Percentiles rank a stretch among this genome's conserved stretches.
These are phyloP conservation scores for Diadema setosum DNA, from an alignment of 35 echinoderm and acorn worm genomes.

Conservation along the genomic window DNA sequence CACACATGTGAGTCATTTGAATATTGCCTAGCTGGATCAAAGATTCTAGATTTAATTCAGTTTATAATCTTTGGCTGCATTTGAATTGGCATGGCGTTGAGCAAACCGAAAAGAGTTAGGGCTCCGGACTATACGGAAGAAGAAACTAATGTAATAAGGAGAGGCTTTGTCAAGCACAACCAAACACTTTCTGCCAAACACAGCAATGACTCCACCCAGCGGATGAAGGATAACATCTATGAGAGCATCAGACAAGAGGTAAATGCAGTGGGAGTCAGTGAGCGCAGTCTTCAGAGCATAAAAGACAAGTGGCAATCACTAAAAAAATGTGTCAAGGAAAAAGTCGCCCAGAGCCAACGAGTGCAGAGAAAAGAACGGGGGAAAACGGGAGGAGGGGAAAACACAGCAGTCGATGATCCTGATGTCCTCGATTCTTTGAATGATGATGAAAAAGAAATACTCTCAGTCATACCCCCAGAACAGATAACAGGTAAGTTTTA, in stretches of 20 bases:
- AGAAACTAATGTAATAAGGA: no score
- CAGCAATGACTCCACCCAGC: neutral
- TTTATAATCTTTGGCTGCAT: no score
- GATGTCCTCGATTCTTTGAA: neutral
- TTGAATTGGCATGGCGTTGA: neutral
- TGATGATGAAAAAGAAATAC: slow-evolving; percentile 2
- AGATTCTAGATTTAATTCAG: no score
- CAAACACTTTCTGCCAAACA: no score
- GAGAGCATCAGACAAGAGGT: neutral
- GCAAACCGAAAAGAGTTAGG: neutral
- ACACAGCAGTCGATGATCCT: slow-evolving; percentile 6
- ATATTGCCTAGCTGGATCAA: no score
- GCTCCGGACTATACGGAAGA: no score
- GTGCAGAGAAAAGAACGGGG: no score
- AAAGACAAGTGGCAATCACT: slow-evolving; percentile 16
- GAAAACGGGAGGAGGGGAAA: slow-evolving; percentile 15
- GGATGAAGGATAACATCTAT: neutral
- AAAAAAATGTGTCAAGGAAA: no score
- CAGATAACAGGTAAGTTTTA: slow-evolving; percentile 19
- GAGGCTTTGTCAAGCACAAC: no score
- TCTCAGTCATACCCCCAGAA: slow-evolving; percentile 12
- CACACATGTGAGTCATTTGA: no score
- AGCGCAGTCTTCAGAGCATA: neutral
- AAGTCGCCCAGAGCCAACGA: no score
- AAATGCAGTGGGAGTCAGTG: slow-evolving; percentile 2